Percentiles rank a stretch among this genome's conserved stretches.
These are phyloP conservation scores for Darevskia nairensis DNA, from an alignment of 2,797 vertebrate genomes.

Conservation along the genomic window DNA sequence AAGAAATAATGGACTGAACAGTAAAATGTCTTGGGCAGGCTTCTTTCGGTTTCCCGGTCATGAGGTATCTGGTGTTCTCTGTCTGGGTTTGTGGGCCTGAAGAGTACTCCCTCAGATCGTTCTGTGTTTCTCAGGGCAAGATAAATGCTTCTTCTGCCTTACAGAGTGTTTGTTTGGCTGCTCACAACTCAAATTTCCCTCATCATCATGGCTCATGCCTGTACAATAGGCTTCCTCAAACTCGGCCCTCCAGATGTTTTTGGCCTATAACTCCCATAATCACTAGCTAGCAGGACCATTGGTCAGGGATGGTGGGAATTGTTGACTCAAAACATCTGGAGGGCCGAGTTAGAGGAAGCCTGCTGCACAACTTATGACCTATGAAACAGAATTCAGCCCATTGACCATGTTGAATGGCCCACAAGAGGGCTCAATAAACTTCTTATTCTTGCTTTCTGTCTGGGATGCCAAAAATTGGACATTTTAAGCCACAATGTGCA, in stretches of 20 bases:
- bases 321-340: too few relatives aligned
- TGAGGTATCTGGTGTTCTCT: not conserved
- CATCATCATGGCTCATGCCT: not conserved
- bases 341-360: too few relatives aligned
- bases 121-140: not conserved
- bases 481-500: not conserved
- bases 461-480: not conserved
- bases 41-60: not conserved
- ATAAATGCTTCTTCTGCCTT: not conserved
- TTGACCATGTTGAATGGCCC: not conserved
- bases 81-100: not conserved
- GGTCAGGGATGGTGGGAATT: too few relatives aligned
- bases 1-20: slow-evolving; percentile 47
- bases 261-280: too few relatives aligned
- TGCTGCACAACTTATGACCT: not conserved
- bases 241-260: too few relatives aligned
- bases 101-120: not conserved
- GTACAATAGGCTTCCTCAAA: too few relatives aligned
- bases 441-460: not conserved
- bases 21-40: slow-evolving; percentile 34
- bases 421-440: too few relatives aligned
- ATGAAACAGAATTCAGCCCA: not conserved
- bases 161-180: not conserved
- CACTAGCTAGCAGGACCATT: too few relatives aligned
- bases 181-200: not conserved